Evolutionary conservation across 2,797 vertebrate genomes (phyloP).

Genomic region (Pelodytes ibericus): DNA sequence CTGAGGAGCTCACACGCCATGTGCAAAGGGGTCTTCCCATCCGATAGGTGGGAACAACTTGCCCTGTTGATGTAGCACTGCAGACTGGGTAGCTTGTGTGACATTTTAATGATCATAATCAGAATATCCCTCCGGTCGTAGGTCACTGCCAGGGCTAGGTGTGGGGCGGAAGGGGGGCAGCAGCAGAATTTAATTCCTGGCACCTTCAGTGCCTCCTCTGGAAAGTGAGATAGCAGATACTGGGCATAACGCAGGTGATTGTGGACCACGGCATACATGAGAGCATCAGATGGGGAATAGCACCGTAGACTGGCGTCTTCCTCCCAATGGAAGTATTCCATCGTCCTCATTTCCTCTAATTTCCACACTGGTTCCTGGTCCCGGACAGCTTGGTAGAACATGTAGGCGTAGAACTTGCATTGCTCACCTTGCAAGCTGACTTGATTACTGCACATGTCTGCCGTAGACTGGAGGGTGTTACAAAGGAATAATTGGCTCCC

Average conservation of each 20-base stretch:
- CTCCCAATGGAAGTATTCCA: slow-evolving; percentile 83
- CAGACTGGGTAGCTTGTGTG: slow-evolving; percentile 71
- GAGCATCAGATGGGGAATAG: slow-evolving; percentile 84
- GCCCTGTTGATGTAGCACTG: slow-evolving; percentile 72
- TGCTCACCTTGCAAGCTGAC: slow-evolving; percentile 70
- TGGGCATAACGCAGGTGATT: slow-evolving; percentile 84
- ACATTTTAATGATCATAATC: slow-evolving; percentile 79
- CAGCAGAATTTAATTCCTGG: slow-evolving; percentile 84
- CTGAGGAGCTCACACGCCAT: slow-evolving; percentile 84
- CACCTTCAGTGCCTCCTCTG: slow-evolving; percentile 79
- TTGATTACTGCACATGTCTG: slow-evolving; percentile 69
- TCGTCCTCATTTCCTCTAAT: slow-evolving; percentile 87
- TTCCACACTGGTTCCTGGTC: slow-evolving; percentile 86
- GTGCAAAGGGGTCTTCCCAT: slow-evolving; percentile 81
- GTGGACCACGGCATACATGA: slow-evolving; percentile 87
- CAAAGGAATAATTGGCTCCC: background rate
- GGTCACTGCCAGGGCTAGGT: slow-evolving; percentile 82
- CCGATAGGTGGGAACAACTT: slow-evolving; percentile 76
- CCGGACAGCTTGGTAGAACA: slow-evolving; percentile 85
- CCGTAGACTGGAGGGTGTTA: background rate
- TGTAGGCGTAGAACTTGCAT: slow-evolving; percentile 76
- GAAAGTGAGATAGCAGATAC: slow-evolving; percentile 78
- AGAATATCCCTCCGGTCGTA: slow-evolving; percentile 83
- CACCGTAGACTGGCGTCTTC: slow-evolving; percentile 73
- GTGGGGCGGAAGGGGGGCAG: slow-evolving; percentile 78